These are phyloP conservation scores for Fundulus diaphanus DNA, from an alignment of 2,797 vertebrate species.

Conservation along the genomic window DNA sequence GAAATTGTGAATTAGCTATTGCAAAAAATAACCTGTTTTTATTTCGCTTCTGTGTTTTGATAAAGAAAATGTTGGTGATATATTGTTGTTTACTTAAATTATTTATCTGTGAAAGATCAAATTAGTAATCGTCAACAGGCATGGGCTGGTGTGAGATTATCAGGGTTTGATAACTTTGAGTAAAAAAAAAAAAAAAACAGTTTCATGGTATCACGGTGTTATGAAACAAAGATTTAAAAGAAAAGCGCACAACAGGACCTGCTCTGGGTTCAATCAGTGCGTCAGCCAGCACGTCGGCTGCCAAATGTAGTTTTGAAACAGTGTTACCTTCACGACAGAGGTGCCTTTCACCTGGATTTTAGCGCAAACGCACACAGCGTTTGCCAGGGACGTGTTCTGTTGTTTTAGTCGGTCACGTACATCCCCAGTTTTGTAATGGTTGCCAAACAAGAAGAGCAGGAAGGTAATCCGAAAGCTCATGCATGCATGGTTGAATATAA, in stretches of 20 bases:
- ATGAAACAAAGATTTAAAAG: background rate
- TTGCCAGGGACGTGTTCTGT: background rate
- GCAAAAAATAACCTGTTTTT: constrained; percentile 6
- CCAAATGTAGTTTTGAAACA: background rate
- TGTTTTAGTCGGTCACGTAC: background rate
- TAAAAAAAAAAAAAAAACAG: background rate
- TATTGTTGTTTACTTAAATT: background rate
- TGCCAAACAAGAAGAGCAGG: background rate
- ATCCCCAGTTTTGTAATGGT: background rate
- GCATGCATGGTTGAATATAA: background rate
- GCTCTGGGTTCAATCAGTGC: background rate
- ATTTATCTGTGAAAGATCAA: constrained; percentile 2
- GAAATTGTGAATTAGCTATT: constrained; percentile 55
- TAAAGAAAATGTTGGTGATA: background rate
- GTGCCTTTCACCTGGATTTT: background rate
- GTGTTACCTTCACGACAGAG: background rate
- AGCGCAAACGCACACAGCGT: background rate
- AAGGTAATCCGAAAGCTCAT: background rate
- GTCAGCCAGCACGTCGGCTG: background rate
- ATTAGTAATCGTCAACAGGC: background rate
- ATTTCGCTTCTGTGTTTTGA: background rate
- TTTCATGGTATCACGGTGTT: background rate
- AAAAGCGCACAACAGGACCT: background rate
- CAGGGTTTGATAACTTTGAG: background rate
- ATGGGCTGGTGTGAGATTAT: background rate